Evolutionary conservation across 1,140 invertebrate genomes (phyloP).

Genomic region (Cherax destructor): DNA sequence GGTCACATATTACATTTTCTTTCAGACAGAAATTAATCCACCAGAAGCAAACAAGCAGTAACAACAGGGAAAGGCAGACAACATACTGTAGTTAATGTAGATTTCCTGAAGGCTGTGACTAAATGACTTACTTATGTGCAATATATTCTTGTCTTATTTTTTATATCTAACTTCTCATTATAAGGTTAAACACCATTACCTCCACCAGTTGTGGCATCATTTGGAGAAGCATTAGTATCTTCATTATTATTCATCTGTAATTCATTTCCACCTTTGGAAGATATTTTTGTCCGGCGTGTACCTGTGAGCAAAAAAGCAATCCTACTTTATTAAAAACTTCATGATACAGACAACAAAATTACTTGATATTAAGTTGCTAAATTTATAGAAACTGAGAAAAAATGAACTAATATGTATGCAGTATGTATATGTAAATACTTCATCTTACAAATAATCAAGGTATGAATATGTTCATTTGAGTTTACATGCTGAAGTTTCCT

Average conservation of each 20-base stretch:
- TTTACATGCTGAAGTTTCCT: too few species aligned
- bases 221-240: background rate
- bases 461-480: too few species aligned
- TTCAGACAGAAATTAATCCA: background rate
- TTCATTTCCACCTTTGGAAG: constrained; percentile 5
- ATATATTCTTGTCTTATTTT: background rate
- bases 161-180: background rate
- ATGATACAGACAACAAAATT: background rate
- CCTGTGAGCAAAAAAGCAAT: background rate
- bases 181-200: constrained; percentile 11
- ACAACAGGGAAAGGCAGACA: background rate
- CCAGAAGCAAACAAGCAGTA: background rate
- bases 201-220: background rate
- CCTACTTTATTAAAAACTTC: background rate
- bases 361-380: background rate
- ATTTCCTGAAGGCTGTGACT: background rate
- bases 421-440: too few species aligned
- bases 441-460: too few species aligned
- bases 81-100: background rate
- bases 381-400: background rate
- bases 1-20: background rate
- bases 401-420: too few species aligned
- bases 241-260: constrained; percentile 7
- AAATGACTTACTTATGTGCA: background rate
- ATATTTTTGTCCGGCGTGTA: background rate